Evolutionary conservation across 1,140 invertebrate genomes (phyloP).

Genomic region (Sarcophaga bullata): DNA sequence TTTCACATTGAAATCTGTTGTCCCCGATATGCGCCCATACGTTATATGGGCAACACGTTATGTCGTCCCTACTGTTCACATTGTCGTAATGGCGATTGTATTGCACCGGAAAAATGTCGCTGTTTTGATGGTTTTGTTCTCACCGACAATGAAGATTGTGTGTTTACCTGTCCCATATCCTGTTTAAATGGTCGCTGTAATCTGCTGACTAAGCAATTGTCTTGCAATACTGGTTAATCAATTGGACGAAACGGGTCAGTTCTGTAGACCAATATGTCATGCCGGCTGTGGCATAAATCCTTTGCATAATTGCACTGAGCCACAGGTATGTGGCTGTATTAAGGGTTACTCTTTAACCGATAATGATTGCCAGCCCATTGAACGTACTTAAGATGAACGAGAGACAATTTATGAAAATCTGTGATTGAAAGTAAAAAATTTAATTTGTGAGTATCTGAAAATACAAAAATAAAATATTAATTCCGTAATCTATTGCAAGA

Average conservation of each 20-base stretch:
- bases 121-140: slow-evolving; percentile 70
- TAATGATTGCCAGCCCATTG: slow-evolving; percentile 54
- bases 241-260: slow-evolving; percentile 66
- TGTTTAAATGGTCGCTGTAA: slow-evolving; percentile 68
- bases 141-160: slow-evolving; percentile 61
- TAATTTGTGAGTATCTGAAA: no score
- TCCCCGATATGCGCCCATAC: slow-evolving; percentile 69
- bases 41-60: slow-evolving; percentile 57
- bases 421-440: no score
- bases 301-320: slow-evolving; percentile 60
- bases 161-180: slow-evolving; percentile 58
- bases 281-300: slow-evolving; percentile 58
- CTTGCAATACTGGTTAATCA: slow-evolving; percentile 73
- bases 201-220: slow-evolving; percentile 66
- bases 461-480: no score
- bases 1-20: slow-evolving; percentile 67
- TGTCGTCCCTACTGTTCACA: slow-evolving; percentile 69
- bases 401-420: no score
- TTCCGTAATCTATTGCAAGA: no score
- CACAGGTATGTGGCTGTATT: slow-evolving; percentile 58
- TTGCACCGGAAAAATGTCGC: slow-evolving; percentile 69
- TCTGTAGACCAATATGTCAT: slow-evolving; percentile 67
- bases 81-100: slow-evolving; percentile 71
- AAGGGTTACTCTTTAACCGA: slow-evolving; percentile 50
- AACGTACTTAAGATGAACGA: no score